A percentile compares a stretch with the other conserved stretches of the same genome.
phyloP scores from a whole-genome alignment of 2,888 invertebrate genomes.

The Ormyrus nitidulus region DNA sequence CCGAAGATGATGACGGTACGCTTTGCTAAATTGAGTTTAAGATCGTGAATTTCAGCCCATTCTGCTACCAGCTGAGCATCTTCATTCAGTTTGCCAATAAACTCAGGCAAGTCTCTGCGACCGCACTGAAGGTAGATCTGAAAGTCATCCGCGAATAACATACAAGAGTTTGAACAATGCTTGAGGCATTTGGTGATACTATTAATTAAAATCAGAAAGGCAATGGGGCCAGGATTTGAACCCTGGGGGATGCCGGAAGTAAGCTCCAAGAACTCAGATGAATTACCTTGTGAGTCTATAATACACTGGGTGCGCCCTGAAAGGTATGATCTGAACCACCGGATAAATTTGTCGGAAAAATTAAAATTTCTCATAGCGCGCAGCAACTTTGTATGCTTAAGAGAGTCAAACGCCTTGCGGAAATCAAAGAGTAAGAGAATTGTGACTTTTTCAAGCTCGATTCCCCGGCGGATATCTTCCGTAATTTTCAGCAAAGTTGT shows the following conservation, averaged over 20 bases:
- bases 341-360: neutral
- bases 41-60: neutral
- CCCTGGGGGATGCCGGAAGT: constrained; percentile 2
- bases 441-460: neutral
- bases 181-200: neutral
- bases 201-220: constrained; percentile 1
- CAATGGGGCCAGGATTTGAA: neutral
- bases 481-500: constrained; percentile 5
- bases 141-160: constrained; percentile 24
- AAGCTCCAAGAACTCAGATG: neutral
- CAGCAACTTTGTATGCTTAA: neutral
- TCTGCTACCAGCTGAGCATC: neutral
- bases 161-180: neutral
- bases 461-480: neutral
- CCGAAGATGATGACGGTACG: neutral
- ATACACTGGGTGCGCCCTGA: neutral
- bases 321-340: neutral
- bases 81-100: neutral
- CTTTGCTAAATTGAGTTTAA: neutral
- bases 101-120: neutral
- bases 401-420: neutral
- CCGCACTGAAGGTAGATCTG: constrained; percentile 4
- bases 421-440: neutral
- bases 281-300: neutral
- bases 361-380: neutral